A percentile compares a stretch with the other conserved stretches of the same genome.
These are phyloP conservation scores for Origma solitaria DNA, from an alignment of 2,113 vertebrate species.

Conservation along the genomic window DNA sequence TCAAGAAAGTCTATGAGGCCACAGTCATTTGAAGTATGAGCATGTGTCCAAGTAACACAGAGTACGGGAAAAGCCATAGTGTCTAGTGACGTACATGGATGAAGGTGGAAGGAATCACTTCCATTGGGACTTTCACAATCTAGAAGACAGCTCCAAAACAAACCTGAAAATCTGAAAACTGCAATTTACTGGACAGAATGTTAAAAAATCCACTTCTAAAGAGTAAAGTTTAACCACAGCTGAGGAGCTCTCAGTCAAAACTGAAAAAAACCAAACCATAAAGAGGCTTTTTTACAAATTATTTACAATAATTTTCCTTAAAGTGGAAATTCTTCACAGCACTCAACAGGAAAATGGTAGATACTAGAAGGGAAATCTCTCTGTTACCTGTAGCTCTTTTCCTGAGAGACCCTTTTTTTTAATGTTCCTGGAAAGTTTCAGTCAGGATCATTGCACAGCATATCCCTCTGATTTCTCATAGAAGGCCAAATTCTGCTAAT, in stretches of 20 bases:
- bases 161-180: not conserved
- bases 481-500: not conserved
- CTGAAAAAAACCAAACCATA: not conserved
- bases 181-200: not conserved
- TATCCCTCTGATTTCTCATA: not conserved
- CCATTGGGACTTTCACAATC: not conserved
- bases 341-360: not conserved
- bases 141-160: not conserved
- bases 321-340: not conserved
- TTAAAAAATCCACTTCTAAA: not conserved
- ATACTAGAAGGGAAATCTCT: not conserved
- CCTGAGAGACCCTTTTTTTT: not conserved
- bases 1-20: not conserved
- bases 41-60: not conserved
- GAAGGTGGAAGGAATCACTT: not conserved
- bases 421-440: not conserved
- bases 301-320: not conserved
- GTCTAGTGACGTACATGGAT: accelerated
- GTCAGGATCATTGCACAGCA: not conserved
- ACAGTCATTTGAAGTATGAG: not conserved
- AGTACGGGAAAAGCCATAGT: not conserved
- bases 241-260: not conserved
- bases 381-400: not conserved
- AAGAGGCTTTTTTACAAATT: no score
- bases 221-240: not conserved